Base-by-base conservation (phyloP, 2,113 vertebrate species). In the Dromaius novaehollandiae region DNA sequence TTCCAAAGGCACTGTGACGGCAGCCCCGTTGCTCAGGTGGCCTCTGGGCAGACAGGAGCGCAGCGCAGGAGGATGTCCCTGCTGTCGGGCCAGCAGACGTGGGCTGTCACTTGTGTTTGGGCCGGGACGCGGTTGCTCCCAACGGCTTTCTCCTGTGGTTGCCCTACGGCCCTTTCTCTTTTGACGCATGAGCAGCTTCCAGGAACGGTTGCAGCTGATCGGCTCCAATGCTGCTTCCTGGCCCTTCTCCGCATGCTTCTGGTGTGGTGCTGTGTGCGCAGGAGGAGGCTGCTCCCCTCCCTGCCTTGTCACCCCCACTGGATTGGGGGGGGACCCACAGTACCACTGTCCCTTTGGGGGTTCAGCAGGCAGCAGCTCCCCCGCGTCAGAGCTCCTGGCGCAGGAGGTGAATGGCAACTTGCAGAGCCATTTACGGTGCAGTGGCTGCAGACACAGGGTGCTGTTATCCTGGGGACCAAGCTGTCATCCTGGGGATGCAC, bases 401-500 rank as follows among this genome's bases (percentile, higher is more conserved):
- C 38, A 65, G 44, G 68, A 25, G 74, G 38, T 2, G 0, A 3
- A n/a, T 4, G 18, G 5, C 18, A 19, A 18, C 46, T 48, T 19
- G 18, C 56, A 34, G 56, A 3, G 34, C 17, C 56, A 82, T 36
- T 6, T 18, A 26, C n/a, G 9, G 17, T 1, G 0, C 9, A 28
- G 18, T 55, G 50, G 36, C 66, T 80, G 76, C 3, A 6, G n/a
- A 46, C 64, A 0, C 56, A 19, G 56, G 56, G 56, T 17, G 11
- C 56, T 3, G 56, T 32, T 26, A 28, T 32, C 30, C 28, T 66
- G 48, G 55, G 80, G 68, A 16, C 69, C 15, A 61, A 79, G 36
- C 56, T n/a, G 53, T 73, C 13, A 9, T 64, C 26, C 44, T 1
- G 1, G 38, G 8, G 71, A 3, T 55, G 56, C 0, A 0, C 48